phyloP scores from a whole-genome alignment of 2,888 invertebrate species.

The Tyria jacobaeae region DNA sequence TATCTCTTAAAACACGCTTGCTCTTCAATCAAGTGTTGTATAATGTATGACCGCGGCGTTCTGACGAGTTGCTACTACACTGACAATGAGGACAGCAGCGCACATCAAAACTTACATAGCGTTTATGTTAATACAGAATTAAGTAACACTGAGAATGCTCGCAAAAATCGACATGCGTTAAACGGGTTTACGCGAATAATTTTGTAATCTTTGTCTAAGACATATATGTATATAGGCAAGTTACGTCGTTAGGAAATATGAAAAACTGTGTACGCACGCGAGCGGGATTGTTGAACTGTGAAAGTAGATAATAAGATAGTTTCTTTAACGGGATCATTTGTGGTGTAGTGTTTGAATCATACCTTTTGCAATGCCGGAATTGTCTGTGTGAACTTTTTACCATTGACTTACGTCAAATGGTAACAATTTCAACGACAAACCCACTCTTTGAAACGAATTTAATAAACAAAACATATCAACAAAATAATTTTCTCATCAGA shows the following conservation, averaged over 20 bases:
- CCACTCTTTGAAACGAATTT: no score
- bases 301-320: conserved; percentile 9
- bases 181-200: conserved; percentile 34
- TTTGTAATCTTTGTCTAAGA: conserved; percentile 44
- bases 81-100: conserved; percentile 23
- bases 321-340: neutral
- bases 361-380: neutral
- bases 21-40: conserved; percentile 24
- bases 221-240: conserved; percentile 31
- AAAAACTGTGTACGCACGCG: conserved; percentile 37
- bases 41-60: conserved; percentile 22
- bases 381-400: neutral
- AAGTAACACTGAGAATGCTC: conserved; percentile 31
- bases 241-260: conserved; percentile 35
- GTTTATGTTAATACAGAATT: conserved; percentile 38
- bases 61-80: conserved; percentile 9
- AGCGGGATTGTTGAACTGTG: conserved; percentile 28
- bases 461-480: no score
- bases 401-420: neutral
- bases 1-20: conserved; percentile 22
- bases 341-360: neutral
- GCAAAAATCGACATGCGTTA: conserved; percentile 34
- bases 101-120: conserved; percentile 21
- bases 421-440: no score
- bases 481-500: no score